A percentile compares a stretch with the other conserved stretches of the same genome.
phyloP scores from a whole-genome alignment of 1,140 invertebrate species.

The Mizuhopecten yessoensis region DNA sequence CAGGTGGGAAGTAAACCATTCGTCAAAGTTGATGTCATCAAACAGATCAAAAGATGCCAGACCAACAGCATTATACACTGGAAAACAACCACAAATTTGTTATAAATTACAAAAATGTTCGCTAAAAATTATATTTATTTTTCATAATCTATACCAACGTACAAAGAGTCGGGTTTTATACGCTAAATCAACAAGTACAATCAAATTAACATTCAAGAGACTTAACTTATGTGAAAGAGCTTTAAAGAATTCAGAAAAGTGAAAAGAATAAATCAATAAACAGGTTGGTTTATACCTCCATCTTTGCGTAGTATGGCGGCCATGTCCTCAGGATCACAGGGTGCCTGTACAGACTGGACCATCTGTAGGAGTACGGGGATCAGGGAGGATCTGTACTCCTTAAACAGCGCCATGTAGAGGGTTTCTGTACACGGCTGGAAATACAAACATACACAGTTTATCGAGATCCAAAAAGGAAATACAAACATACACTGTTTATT shows the following conservation, averaged over 20 bases:
- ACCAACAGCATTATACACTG: constrained; percentile 95
- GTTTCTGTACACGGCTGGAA: constrained; percentile 93
- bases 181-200: too few species aligned
- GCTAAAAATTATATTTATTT: too few species aligned
- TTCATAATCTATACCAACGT: too few species aligned
- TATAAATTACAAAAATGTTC: background rate
- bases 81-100: constrained; percentile 60
- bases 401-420: constrained; percentile 92
- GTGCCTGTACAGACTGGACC: constrained; percentile 87
- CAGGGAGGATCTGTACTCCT: constrained; percentile 89
- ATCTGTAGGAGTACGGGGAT: constrained; percentile 90
- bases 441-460: constrained; percentile 1
- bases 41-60: constrained; percentile 95
- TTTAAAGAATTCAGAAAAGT: too few species aligned
- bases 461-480: too few species aligned
- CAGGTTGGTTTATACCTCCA: constrained; percentile 85
- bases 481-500: too few species aligned
- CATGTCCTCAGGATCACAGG: constrained; percentile 88
- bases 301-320: constrained; percentile 93
- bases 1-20: constrained; percentile 94
- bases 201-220: too few species aligned
- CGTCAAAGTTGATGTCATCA: constrained; percentile 96
- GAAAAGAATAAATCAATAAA: background rate
- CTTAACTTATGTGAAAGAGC: too few species aligned
- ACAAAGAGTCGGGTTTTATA: too few species aligned